Evolutionary conservation across 2,797 vertebrate genomes (phyloP).

Genomic region (Gymnodraco acuticeps): DNA sequence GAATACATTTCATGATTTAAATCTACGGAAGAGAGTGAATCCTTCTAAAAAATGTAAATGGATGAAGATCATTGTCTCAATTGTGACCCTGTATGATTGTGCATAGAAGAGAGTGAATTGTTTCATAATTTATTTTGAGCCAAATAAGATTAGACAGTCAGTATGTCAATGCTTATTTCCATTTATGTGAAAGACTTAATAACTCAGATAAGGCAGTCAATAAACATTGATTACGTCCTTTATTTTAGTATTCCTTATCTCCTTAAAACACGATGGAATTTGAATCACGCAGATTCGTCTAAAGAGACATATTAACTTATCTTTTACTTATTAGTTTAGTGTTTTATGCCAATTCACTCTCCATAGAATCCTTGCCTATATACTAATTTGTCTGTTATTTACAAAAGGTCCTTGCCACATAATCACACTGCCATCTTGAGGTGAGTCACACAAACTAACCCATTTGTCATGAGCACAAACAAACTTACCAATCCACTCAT

Average conservation of each 20-base stretch:
- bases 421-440: neutral
- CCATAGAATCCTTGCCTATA: neutral
- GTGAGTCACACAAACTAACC: constrained; percentile 4
- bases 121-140: neutral
- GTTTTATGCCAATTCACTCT: neutral
- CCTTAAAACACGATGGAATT: neutral
- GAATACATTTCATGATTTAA: neutral
- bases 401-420: neutral
- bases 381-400: neutral
- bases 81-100: no score
- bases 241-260: no score
- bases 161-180: no score
- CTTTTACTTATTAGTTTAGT: neutral
- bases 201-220: no score
- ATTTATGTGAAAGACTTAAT: no score
- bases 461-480: neutral
- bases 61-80: no score
- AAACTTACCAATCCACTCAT: constrained; percentile 98
- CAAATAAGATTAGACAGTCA: no score
- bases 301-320: neutral
- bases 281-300: neutral
- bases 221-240: no score
- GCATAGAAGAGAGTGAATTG: neutral
- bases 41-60: no score
- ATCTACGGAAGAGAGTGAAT: neutral